Conservation (phyloP, 2,888 invertebrate species). For the Leptopterna dolabrata region DNA sequence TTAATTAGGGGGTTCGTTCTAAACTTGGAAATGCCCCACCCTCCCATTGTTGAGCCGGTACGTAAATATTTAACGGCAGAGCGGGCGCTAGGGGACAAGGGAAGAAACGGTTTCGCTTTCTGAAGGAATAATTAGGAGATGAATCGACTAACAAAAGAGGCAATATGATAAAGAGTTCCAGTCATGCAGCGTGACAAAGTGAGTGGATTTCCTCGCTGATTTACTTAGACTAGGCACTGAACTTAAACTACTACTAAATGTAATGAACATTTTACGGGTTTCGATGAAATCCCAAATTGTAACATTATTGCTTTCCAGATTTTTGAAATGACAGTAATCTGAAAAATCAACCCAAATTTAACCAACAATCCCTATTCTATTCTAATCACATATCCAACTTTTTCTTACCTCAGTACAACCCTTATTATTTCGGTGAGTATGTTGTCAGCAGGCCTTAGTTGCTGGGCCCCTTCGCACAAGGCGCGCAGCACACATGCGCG, state of each 20-base stretch:
- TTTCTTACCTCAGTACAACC: conserved; percentile 58
- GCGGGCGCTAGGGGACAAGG: neutral
- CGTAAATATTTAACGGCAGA: neutral
- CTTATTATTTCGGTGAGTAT: conserved; percentile 59
- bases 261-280: too few relatives aligned
- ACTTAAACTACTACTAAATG: too few relatives aligned
- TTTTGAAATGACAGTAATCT: too few relatives aligned
- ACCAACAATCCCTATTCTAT: too few relatives aligned
- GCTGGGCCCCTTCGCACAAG: conserved; percentile 60
- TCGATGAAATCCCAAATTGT: too few relatives aligned
- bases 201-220: too few relatives aligned
- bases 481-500: conserved; percentile 58
- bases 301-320: too few relatives aligned
- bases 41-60: neutral
- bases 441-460: conserved; percentile 58
- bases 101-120: neutral
- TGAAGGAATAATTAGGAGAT: neutral
- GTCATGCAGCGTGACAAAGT: too few relatives aligned
- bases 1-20: neutral
- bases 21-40: neutral
- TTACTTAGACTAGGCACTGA: too few relatives aligned
- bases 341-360: too few relatives aligned
- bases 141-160: neutral
- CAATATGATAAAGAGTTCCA: too few relatives aligned
- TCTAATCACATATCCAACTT: too few relatives aligned